Percentiles rank a stretch among this genome's conserved stretches.
phyloP scores from a whole-genome alignment of 2,888 invertebrate species.

The Encarsia formosa region DNA sequence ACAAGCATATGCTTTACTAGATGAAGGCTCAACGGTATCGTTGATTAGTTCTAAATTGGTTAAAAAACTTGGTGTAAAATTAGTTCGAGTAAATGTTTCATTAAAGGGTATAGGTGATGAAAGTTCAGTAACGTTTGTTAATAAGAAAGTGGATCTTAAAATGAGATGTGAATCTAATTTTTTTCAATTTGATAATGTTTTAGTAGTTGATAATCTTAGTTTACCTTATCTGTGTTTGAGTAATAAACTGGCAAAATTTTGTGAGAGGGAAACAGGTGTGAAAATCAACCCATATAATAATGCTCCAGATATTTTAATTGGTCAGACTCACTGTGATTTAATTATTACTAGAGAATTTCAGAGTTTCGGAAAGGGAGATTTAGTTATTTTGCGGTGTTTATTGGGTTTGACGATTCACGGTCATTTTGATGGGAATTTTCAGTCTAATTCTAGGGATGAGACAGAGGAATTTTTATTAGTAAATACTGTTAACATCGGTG shows the following conservation, averaged over 20 bases:
- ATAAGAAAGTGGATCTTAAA: background rate
- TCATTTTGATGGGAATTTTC: background rate
- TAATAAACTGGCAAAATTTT: background rate
- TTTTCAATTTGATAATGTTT: background rate
- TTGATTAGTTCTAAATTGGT: background rate
- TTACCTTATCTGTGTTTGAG: conserved; percentile 2
- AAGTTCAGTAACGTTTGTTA: background rate
- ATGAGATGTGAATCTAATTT: background rate
- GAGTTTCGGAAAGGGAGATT: background rate
- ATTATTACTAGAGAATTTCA: background rate
- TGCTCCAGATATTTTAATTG: conserved; percentile 3
- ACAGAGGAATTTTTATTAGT: background rate
- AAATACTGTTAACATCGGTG: background rate
- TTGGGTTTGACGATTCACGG: conserved; percentile 6
- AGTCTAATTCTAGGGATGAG: background rate
- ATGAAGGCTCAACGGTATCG: conserved; percentile 3
- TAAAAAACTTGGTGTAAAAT: background rate
- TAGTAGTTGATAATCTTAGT: background rate
- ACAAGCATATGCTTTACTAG: conserved; percentile 4
- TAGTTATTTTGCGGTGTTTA: background rate
- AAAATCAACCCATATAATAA: conserved; percentile 2
- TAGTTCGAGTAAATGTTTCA: background rate
- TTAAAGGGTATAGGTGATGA: background rate
- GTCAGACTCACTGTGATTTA: background rate
- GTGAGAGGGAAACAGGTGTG: background rate